phyloP scores from a whole-genome alignment of 2,113 vertebrate species.

The Ailuropoda melanoleuca region DNA sequence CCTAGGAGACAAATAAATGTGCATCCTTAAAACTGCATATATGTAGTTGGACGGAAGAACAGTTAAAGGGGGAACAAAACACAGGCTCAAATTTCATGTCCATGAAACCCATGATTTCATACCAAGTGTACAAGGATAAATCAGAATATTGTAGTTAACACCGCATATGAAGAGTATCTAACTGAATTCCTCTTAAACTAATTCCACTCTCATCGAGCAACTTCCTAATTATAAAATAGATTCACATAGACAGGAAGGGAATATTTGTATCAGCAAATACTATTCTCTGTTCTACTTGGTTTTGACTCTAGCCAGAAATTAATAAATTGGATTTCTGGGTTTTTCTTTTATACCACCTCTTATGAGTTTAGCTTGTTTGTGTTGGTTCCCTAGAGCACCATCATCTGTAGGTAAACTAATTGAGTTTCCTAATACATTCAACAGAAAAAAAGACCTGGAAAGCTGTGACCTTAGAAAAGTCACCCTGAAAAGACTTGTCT shows the following conservation, averaged over 20 bases:
- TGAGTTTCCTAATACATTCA: not conserved
- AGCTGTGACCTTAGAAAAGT: not conserved
- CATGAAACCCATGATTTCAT: not conserved
- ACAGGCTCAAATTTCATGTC: not conserved
- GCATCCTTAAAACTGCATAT: not conserved
- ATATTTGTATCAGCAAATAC: not conserved
- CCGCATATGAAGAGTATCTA: not conserved
- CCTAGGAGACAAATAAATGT: not conserved
- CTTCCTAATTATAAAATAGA: not conserved
- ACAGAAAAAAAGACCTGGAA: not conserved
- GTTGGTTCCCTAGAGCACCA: not conserved
- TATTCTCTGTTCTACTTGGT: not conserved
- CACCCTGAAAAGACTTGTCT: not conserved
- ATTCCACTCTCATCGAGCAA: not conserved
- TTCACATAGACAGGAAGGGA: not conserved
- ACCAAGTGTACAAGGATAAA: not conserved
- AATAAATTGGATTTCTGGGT: not conserved
- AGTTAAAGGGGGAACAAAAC: not conserved
- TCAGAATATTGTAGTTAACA: not conserved
- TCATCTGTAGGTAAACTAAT: not conserved
- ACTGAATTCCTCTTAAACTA: not conserved
- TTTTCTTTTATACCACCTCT: not conserved
- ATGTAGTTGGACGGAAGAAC: not conserved
- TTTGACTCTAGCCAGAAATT: not conserved
- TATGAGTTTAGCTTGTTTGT: not conserved